A percentile compares a stretch with the other conserved stretches of the same genome.
phyloP scores from a whole-genome alignment of 2,797 vertebrate genomes.

The Lagodon rhomboides region DNA sequence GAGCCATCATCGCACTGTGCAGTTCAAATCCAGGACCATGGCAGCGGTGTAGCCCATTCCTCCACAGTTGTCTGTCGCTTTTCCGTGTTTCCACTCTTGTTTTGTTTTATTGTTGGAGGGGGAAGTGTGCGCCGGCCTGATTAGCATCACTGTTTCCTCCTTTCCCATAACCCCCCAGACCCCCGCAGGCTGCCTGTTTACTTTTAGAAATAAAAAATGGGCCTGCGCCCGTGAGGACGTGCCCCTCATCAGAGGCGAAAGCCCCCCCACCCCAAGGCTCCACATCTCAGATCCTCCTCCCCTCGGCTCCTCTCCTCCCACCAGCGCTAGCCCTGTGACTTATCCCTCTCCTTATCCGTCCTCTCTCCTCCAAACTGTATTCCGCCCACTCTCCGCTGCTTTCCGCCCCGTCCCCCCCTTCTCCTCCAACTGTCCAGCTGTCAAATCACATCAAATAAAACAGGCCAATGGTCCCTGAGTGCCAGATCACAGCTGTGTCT shows the following conservation, averaged over 20 bases:
- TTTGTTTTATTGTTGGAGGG: slow-evolving; percentile 90
- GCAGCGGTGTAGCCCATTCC: slow-evolving; percentile 55
- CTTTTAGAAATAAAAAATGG: slow-evolving; percentile 98
- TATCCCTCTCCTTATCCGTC: slow-evolving; percentile 69
- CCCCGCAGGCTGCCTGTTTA: slow-evolving; percentile 98
- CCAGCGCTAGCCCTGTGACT: slow-evolving; percentile 74
- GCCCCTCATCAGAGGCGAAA: slow-evolving; percentile 84
- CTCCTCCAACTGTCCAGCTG: slow-evolving; percentile 90
- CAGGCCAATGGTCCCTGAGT: slow-evolving; percentile 84
- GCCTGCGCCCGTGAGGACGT: slow-evolving; percentile 89
- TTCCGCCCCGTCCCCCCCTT: slow-evolving; percentile 69
- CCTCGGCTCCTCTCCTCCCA: slow-evolving; percentile 63
- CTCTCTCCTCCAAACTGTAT: slow-evolving; percentile 75
- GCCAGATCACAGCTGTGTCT: slow-evolving; percentile 86
- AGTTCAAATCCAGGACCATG: slow-evolving; percentile 49
- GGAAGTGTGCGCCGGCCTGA: slow-evolving; percentile 98
- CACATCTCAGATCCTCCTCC: slow-evolving; percentile 71
- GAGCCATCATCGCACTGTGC: slow-evolving; percentile 33
- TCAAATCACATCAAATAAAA: slow-evolving; percentile 89
- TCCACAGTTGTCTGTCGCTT: slow-evolving; percentile 75
- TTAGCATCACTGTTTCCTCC: slow-evolving; percentile 99
- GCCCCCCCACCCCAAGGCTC: slow-evolving; percentile 52
- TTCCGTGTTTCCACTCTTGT: slow-evolving; percentile 81
- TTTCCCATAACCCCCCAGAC: slow-evolving; percentile 99
- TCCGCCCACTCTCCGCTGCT: slow-evolving; percentile 76